Evolutionary conservation across 2,113 vertebrate species (phyloP).

Genomic region (Spilogale gracilis): DNA sequence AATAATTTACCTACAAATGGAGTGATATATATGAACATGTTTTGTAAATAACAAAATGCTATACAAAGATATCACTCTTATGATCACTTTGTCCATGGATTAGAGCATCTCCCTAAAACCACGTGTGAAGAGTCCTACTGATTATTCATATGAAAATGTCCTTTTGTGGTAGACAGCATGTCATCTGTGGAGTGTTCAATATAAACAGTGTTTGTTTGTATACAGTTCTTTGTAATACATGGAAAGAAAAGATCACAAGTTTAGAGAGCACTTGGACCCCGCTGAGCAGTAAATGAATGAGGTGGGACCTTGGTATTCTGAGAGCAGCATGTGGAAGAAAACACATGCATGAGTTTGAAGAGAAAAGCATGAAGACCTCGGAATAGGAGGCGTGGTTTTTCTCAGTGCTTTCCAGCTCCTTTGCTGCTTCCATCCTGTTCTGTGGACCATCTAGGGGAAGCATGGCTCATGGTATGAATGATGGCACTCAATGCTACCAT

Average conservation of each 20-base stretch:
- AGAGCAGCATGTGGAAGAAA: not conserved
- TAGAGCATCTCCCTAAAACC: not conserved
- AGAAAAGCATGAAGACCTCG: not conserved
- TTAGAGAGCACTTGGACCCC: not conserved
- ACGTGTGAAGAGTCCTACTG: not conserved
- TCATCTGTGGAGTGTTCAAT: not conserved
- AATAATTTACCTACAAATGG: not conserved
- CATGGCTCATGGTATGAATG: fast-evolving
- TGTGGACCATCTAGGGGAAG: fast-evolving
- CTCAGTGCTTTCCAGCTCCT: not conserved
- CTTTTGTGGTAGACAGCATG: not conserved
- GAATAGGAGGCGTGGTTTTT: not conserved
- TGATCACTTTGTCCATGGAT: not conserved
- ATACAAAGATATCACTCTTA: not conserved
- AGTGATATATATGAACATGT: not conserved
- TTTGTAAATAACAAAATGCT: not conserved
- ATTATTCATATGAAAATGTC: not conserved
- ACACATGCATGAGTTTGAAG: not conserved
- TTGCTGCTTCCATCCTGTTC: not conserved
- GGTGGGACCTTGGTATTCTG: not conserved
- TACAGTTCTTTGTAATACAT: not conserved
- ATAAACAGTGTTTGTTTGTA: not conserved
- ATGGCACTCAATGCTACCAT: not conserved
- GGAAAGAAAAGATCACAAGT: slow-evolving; percentile 4
- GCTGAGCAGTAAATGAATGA: not conserved